Percentiles rank a stretch among this genome's conserved stretches.
These are phyloP conservation scores for Danio kyathit DNA, from an alignment of 2,797 vertebrate species.

Conservation along the genomic window DNA sequence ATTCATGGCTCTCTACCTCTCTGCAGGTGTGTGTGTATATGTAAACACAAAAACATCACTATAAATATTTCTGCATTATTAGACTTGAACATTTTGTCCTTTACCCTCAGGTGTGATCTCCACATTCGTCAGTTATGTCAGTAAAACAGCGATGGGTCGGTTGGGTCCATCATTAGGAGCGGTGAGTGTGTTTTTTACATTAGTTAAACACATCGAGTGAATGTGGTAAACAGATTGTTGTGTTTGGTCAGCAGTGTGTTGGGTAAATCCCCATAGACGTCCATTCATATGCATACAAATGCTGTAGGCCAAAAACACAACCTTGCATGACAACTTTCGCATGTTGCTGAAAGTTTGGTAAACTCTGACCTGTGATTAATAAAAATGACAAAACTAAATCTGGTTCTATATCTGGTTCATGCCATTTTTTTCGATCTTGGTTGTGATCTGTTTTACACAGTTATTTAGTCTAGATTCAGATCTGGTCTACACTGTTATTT, in stretches of 20 bases:
- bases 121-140: constrained; percentile 86
- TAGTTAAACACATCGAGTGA: background rate
- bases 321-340: too few species aligned
- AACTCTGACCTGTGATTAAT: too few species aligned
- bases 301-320: too few species aligned
- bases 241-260: too few species aligned
- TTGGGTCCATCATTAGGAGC: constrained; percentile 93
- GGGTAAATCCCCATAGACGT: too few species aligned
- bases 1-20: constrained; percentile 93
- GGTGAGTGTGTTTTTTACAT: constrained; percentile 75
- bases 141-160: constrained; percentile 86
- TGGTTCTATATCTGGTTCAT: background rate
- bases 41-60: background rate
- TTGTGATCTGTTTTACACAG: background rate
- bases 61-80: background rate
- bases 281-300: too few species aligned
- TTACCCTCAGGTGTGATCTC: constrained; percentile 87
- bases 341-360: too few species aligned
- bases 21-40: constrained; percentile 84
- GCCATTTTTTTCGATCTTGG: too few species aligned
- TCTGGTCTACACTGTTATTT: background rate
- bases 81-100: constrained; percentile 27
- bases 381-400: background rate
- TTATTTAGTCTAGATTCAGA: background rate
- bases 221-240: background rate